Evolutionary conservation across 35 echinoderm and acorn worm genomes (phyloP).

Genomic region (Ophiothrix spiculata): DNA sequence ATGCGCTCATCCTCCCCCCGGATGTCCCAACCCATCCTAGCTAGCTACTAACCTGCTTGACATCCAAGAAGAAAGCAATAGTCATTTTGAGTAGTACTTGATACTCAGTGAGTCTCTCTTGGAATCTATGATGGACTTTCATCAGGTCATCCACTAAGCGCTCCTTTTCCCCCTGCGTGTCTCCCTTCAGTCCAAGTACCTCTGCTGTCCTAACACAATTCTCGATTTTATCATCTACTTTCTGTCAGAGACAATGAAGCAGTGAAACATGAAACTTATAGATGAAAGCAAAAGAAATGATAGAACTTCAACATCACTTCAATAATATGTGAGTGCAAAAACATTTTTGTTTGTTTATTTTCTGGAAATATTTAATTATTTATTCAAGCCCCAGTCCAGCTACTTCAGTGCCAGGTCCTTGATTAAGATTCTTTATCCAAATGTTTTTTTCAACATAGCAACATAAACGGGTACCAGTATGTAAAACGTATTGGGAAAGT

Average conservation of each 20-base stretch:
- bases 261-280: neutral
- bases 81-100: slow-evolving; percentile 69
- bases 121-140: slow-evolving; percentile 66
- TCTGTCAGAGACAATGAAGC: slow-evolving; percentile 42
- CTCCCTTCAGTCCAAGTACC: slow-evolving; percentile 67
- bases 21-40: slow-evolving; percentile 62
- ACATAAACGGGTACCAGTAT: too few relatives aligned
- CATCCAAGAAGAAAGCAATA: slow-evolving; percentile 83
- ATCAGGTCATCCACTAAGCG: slow-evolving; percentile 65
- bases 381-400: too few relatives aligned
- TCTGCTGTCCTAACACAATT: slow-evolving; percentile 74
- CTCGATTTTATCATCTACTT: slow-evolving; percentile 81
- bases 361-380: too few relatives aligned
- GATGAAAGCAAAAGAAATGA: too few relatives aligned
- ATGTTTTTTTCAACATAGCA: too few relatives aligned
- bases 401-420: too few relatives aligned
- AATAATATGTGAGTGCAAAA: too few relatives aligned
- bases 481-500: too few relatives aligned
- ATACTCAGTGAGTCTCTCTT: slow-evolving; percentile 43
- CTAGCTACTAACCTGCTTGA: slow-evolving; percentile 96
- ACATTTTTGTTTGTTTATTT: too few relatives aligned
- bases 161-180: slow-evolving; percentile 75
- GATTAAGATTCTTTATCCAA: too few relatives aligned
- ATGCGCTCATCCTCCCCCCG: slow-evolving; percentile 70
- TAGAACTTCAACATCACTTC: too few relatives aligned